phyloP scores from a whole-genome alignment of 2,113 vertebrate genomes.

The Platysteira castanea region DNA sequence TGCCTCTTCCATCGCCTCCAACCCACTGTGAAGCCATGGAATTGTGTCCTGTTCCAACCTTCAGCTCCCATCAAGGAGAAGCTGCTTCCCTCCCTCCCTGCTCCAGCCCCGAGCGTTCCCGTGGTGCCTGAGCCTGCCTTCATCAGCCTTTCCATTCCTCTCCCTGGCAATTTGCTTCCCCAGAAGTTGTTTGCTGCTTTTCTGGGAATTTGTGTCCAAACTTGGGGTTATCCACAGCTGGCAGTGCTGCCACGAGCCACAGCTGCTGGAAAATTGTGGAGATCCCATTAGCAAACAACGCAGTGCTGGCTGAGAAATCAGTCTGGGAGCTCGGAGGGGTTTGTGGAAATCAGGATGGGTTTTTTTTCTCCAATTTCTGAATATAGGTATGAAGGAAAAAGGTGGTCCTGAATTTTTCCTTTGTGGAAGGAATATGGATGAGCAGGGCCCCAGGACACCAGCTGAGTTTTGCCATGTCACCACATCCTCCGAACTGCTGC shows the following conservation, averaged over 20 bases:
- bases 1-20: background rate
- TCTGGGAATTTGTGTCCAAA: background rate
- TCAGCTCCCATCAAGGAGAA: background rate
- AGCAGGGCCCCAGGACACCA: background rate
- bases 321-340: background rate
- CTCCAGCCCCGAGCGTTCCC: background rate
- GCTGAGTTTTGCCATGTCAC: background rate
- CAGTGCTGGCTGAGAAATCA: background rate
- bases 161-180: background rate
- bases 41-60: background rate
- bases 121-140: background rate
- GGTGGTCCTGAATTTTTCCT: background rate
- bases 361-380: background rate
- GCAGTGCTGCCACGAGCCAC: background rate
- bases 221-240: background rate
- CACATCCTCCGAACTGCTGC: background rate
- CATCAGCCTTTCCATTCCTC: conserved; percentile 16
- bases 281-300: background rate
- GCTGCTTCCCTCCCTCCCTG: background rate
- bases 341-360: background rate
- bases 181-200: background rate
- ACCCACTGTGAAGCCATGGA: background rate
- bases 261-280: background rate
- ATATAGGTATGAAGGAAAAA: background rate
- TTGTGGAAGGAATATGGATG: background rate